phyloP scores from a whole-genome alignment of 2,888 invertebrate genomes.

The Ecdyonurus torrentis region DNA sequence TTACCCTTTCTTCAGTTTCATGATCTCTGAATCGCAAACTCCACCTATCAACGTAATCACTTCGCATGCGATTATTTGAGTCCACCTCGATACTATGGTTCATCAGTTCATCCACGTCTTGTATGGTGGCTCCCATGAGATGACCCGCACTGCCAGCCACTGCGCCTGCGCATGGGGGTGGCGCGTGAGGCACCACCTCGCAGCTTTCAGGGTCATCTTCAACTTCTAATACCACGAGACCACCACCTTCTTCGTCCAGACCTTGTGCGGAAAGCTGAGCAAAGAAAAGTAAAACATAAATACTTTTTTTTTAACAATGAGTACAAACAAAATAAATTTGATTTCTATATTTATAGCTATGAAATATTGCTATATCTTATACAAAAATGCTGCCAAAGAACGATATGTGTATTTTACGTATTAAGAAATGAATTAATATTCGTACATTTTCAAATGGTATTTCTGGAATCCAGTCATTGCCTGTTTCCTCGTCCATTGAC shows the following conservation, averaged over 20 bases:
- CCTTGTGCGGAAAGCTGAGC: background rate
- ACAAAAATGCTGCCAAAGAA: background rate
- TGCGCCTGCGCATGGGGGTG: background rate
- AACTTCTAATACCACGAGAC: background rate
- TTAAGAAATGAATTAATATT: conserved; percentile 6
- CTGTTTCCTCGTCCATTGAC: conserved; percentile 51
- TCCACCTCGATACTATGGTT: conserved; percentile 77
- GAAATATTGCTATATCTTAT: background rate
- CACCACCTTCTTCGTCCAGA: conserved; percentile 5
- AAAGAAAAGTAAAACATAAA: background rate
- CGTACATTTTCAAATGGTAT: conserved; percentile 80
- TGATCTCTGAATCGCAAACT: conserved; percentile 71
- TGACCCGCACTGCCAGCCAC: conserved; percentile 16
- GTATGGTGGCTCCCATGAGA: conserved; percentile 24
- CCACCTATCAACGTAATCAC: conserved; percentile 72
- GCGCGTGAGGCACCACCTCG: background rate
- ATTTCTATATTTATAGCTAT: background rate
- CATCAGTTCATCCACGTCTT: conserved; percentile 60
- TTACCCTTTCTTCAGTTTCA: conserved; percentile 61
- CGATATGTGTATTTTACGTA: background rate
- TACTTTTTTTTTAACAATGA: background rate
- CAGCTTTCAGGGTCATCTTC: conserved; percentile 1
- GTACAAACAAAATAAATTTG: background rate
- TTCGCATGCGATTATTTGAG: conserved; percentile 74
- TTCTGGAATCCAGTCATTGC: conserved; percentile 78